Evolutionary conservation across 2,113 vertebrate genomes (phyloP).

Genomic region (Murina feae): DNA sequence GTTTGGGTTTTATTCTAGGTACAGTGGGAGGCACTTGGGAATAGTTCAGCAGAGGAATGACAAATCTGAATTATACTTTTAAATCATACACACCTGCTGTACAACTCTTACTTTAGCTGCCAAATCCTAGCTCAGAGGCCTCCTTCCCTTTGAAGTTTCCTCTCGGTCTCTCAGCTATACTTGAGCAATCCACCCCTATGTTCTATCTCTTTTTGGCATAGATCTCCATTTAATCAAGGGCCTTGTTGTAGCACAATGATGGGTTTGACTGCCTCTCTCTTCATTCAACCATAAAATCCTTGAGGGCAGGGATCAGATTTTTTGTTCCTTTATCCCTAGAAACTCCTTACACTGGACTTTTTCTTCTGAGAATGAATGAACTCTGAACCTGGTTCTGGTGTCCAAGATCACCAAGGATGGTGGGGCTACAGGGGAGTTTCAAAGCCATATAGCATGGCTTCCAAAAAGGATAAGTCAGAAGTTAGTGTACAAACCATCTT

Average conservation of each 20-base stretch:
- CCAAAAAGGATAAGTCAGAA: neutral
- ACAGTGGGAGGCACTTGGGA: neutral
- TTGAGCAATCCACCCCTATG: neutral
- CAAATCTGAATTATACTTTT: neutral
- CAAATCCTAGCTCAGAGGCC: neutral
- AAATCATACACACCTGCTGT: neutral
- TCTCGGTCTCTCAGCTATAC: neutral
- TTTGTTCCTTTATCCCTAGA: conserved; percentile 1
- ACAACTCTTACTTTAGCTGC: neutral
- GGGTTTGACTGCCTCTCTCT: conserved; percentile 33
- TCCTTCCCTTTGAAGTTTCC: conserved; percentile 41
- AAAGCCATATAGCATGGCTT: neutral
- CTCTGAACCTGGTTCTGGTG: neutral
- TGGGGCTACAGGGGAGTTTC: neutral
- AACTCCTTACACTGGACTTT: neutral
- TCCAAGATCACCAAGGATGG: neutral
- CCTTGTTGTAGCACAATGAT: conserved; percentile 32
- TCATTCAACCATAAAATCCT: conserved; percentile 34
- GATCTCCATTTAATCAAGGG: conserved; percentile 38
- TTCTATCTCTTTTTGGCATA: neutral
- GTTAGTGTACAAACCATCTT: neutral
- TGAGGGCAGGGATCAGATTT: neutral
- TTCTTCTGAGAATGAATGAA: conserved; percentile 17
- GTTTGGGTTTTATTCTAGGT: neutral
- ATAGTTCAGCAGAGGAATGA: neutral